Evolutionary conservation across 2,888 invertebrate genomes (phyloP).

Genomic region (Sipha maydis): DNA sequence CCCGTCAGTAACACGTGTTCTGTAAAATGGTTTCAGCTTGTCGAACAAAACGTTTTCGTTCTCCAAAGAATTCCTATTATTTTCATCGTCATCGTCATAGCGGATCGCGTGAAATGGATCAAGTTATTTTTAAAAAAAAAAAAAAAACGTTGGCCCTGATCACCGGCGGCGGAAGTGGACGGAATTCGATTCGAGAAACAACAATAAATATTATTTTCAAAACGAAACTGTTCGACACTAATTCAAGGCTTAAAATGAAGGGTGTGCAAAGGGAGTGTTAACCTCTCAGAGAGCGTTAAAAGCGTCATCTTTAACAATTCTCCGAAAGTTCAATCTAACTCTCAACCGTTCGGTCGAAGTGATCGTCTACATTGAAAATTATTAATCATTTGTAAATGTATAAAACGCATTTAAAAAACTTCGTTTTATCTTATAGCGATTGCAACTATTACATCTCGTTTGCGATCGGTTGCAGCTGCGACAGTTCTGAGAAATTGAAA

Average conservation of each 20-base stretch:
- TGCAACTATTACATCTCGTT: too few relatives aligned
- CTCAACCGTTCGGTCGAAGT: too few relatives aligned
- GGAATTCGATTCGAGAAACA: neutral
- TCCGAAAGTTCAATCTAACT: too few relatives aligned
- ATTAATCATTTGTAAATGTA: too few relatives aligned
- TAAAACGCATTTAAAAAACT: too few relatives aligned
- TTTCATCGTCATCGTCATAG: neutral
- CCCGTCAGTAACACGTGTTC: slow-evolving; percentile 41
- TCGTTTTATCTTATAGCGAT: too few relatives aligned
- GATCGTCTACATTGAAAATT: too few relatives aligned
- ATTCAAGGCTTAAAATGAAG: neutral
- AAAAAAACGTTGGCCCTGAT: neutral
- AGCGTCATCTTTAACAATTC: too few relatives aligned
- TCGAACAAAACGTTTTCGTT: slow-evolving; percentile 57
- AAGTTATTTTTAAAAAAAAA: slow-evolving; percentile 44
- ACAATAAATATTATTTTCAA: neutral
- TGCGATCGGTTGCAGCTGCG: too few relatives aligned
- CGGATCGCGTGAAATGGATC: neutral
- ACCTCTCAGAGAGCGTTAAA: too few relatives aligned
- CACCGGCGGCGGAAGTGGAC: neutral
- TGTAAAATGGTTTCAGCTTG: slow-evolving; percentile 40
- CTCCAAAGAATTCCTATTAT: slow-evolving; percentile 13
- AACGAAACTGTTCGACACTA: neutral
- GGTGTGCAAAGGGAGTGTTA: too few relatives aligned
- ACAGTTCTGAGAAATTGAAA: too few relatives aligned